Percentiles rank a stretch among this genome's conserved stretches.
Conservation (phyloP, 2,888 invertebrate species). For the Capitulum mitella region DNA sequence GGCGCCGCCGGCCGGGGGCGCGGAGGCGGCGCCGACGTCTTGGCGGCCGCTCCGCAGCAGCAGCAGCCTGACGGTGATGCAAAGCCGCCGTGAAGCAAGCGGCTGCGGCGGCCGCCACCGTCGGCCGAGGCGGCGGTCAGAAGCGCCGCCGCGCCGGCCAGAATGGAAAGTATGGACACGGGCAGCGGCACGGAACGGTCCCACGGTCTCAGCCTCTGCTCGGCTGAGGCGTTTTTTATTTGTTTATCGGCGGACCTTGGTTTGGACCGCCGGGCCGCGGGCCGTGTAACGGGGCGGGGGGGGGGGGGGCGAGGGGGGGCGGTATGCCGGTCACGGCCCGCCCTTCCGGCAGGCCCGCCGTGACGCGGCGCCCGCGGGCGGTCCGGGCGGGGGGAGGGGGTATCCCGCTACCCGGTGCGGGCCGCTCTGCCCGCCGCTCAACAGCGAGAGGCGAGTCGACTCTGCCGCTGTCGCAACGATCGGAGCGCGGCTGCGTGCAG, state of each 20-base stretch:
- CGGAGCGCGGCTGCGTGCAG: neutral
- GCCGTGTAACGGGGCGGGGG: neutral
- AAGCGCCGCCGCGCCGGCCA: neutral
- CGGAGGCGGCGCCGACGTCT: too few species aligned
- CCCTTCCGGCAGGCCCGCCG: too few species aligned
- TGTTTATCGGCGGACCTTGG: neutral
- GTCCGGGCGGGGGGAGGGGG: too few species aligned
- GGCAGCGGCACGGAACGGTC: neutral
- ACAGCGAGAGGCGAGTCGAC: too few species aligned
- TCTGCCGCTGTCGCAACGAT: neutral
- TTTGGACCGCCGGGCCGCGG: too few species aligned
- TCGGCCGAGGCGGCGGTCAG: neutral
- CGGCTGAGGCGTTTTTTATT: neutral
- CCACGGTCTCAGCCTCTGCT: neutral
- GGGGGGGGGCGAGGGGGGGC: too few species aligned
- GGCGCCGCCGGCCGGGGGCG: too few species aligned
- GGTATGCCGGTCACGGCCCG: too few species aligned
- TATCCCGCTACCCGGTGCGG: too few species aligned
- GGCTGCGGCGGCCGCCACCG: neutral
- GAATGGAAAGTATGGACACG: conserved; percentile 15
- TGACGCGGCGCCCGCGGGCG: too few species aligned
- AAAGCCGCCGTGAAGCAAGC: conserved; percentile 1
- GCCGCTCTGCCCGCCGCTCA: too few species aligned
- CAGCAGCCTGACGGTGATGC: neutral
- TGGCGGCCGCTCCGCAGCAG: too few species aligned